These are phyloP conservation scores for Felis chaus DNA, from an alignment of 2,113 vertebrate genomes.

Conservation along the genomic window DNA sequence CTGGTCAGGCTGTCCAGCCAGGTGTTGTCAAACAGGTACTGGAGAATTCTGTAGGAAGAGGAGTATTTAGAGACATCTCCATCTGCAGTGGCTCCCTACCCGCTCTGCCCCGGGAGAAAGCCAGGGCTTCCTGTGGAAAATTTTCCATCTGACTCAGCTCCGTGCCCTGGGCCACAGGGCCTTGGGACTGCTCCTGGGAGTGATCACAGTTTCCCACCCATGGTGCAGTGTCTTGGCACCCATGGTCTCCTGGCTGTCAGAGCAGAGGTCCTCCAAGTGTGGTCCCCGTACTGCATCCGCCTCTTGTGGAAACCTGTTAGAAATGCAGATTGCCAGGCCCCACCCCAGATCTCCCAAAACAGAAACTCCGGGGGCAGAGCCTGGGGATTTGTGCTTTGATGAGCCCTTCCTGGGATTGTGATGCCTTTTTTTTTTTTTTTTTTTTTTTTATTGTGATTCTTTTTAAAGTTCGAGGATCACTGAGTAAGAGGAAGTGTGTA, in stretches of 20 bases:
- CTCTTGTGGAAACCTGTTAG: neutral
- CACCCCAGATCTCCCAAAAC: neutral
- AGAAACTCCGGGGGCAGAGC: neutral
- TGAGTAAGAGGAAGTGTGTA: neutral
- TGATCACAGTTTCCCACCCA: neutral
- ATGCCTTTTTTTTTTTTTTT: neutral
- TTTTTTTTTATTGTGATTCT: neutral
- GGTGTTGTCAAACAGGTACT: conserved; percentile 90
- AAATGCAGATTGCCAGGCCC: neutral
- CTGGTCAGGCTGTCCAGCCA: conserved; percentile 95
- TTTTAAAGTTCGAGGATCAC: neutral
- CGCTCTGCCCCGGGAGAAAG: neutral
- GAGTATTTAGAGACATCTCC: neutral
- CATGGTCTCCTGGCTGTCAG: neutral
- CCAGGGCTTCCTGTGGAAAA: neutral
- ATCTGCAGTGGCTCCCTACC: neutral
- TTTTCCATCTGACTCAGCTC: neutral
- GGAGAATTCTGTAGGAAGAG: conserved; percentile 86
- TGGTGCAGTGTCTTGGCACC: neutral
- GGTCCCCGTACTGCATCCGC: neutral
- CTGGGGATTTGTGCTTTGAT: neutral
- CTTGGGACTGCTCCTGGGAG: neutral
- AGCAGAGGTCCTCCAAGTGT: neutral
- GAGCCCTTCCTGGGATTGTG: neutral
- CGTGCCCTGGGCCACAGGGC: neutral